Base-by-base conservation (phyloP, 2,113 vertebrate genomes). In the Lepus americanus region DNA sequence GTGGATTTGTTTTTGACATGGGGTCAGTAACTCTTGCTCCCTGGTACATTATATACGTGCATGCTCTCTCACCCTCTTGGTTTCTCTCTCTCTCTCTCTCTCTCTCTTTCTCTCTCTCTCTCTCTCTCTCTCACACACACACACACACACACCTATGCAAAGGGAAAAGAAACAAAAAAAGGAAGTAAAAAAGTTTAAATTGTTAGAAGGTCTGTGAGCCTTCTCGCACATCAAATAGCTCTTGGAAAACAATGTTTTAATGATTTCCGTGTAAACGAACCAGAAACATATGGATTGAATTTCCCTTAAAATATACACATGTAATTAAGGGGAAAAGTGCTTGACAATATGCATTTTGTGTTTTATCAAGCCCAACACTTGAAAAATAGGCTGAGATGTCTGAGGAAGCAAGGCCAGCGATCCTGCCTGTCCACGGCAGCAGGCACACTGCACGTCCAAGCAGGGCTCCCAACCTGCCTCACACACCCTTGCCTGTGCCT, bases 271-370 rank as follows among this genome's bases (percentile, higher is more conserved):
- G 70, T 97, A 97, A 97, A 97, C 10, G 31, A 96, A 95, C 95
- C 92, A 96, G 92, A 97, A 97, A 97, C 97, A 97, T 94, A 95
- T 96, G 96, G 95, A 96, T 92, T 97, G 96, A 94, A 97, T 97
- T 97, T 96, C 81, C 93, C 90, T 96, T 93, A 95, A 96, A 96
- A 97, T 97, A 97, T 73, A 97, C 95, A 97, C 55, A 93, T 92
- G 94, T 96, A 97, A 97, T 96, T 97, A 95, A 97, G 95, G 95
- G 77, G 80, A 87, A 95, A 97, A 97, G 90, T 96, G 89, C 90
- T 90, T 96, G 94, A 94, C 73, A 95, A 96, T 95, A 94, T 9
- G 20, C 59, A 83, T 90, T 96, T 97, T 95, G 89, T 16, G 36
- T 95, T 97, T 97, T 95, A 97, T 97, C 95, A 94, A 97, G 86